These are phyloP conservation scores for Oxytorus armatus DNA, from an alignment of 2,888 invertebrate species.

Conservation along the genomic window DNA sequence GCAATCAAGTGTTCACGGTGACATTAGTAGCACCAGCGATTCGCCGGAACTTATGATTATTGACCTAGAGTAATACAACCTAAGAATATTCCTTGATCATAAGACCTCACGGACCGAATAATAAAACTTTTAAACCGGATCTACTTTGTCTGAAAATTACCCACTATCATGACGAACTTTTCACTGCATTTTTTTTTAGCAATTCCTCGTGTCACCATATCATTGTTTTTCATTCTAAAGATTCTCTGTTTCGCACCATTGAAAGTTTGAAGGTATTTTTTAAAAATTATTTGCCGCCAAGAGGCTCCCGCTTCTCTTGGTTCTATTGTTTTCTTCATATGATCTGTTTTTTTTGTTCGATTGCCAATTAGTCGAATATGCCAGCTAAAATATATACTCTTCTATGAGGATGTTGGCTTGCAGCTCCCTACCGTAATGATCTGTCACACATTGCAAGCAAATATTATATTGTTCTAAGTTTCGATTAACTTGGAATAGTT, in stretches of 20 bases:
- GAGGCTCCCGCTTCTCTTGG: too few species aligned
- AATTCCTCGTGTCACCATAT: not conserved
- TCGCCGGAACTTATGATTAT: conserved; percentile 83
- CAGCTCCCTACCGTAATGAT: not conserved
- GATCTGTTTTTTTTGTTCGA: not conserved
- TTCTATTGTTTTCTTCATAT: not conserved
- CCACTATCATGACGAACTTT: not conserved
- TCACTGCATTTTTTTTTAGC: not conserved
- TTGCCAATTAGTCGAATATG: not conserved
- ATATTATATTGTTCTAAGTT: not conserved
- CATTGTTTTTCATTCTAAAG: not conserved
- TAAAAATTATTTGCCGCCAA: too few species aligned
- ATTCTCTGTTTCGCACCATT: not conserved
- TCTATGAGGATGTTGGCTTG: not conserved
- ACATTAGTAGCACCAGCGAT: conserved; percentile 83
- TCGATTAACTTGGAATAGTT: not conserved
- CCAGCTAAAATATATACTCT: not conserved
- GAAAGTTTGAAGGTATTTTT: not conserved
- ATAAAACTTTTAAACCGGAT: conserved; percentile 36
- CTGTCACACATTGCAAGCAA: not conserved
- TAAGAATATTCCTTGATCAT: conserved; percentile 5
- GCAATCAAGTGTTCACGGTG: conserved; percentile 77
- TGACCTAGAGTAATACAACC: conserved; percentile 79
- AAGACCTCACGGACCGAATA: conserved; percentile 5
- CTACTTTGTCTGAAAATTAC: conserved; percentile 10